These are phyloP conservation scores for Eurytoma californica DNA, from an alignment of 2,888 invertebrate genomes.

Conservation along the genomic window DNA sequence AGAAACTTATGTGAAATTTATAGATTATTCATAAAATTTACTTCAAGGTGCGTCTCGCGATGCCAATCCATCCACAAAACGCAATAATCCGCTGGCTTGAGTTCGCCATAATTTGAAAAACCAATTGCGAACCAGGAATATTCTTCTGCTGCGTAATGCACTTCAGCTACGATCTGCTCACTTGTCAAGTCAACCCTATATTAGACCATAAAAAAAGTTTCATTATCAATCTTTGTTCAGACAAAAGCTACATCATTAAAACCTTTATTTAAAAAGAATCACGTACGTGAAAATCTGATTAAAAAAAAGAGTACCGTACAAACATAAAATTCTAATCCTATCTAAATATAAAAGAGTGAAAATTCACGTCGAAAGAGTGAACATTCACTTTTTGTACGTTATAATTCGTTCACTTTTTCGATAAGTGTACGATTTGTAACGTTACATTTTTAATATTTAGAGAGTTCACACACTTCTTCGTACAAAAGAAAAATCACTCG, in stretches of 20 bases:
- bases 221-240: too few species aligned
- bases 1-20: background rate
- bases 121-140: slow-evolving; percentile 88
- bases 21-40: slow-evolving; percentile 63
- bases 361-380: too few species aligned
- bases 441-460: too few species aligned
- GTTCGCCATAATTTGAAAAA: slow-evolving; percentile 88
- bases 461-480: background rate
- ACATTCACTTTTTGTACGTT: too few species aligned
- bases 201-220: background rate
- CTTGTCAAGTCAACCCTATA: slow-evolving; percentile 68
- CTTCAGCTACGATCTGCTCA: slow-evolving; percentile 65
- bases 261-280: too few species aligned
- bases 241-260: too few species aligned
- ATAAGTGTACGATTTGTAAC: too few species aligned
- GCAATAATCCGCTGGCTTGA: slow-evolving; percentile 87
- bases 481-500: background rate
- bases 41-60: slow-evolving; percentile 78
- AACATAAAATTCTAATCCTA: too few species aligned
- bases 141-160: slow-evolving; percentile 68
- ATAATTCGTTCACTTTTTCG: too few species aligned
- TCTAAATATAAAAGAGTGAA: too few species aligned
- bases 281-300: too few species aligned
- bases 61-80: slow-evolving; percentile 86
- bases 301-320: too few species aligned